Evolutionary conservation across 2,113 vertebrate species (phyloP), one percentile per base, ranked within the genome.

Genomic region (Tyrannus savana): DNA sequence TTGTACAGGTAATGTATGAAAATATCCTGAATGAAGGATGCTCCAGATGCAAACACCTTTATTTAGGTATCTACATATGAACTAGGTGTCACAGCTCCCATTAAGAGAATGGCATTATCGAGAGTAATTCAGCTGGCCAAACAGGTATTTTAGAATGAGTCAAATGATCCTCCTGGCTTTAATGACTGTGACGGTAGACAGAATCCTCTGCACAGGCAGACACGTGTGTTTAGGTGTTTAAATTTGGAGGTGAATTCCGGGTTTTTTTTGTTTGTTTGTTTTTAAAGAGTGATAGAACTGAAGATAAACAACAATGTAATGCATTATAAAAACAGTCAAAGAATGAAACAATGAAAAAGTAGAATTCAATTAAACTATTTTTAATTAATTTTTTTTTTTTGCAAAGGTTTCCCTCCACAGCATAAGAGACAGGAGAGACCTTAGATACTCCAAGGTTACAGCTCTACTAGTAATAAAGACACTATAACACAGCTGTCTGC

Each of bases 201-300:
- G 15, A 72, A 8, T 1, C 7, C 31, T 89, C 77, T 56, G 52
- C 47, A 41, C 12, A 79, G 10, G 10, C 0, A 75, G 39, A 55
- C 12, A 62, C 6, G 10, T 3, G 25, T 0, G 1, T 37, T 84
- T 30, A 52, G 12, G 19, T 42, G 10, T 47, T 64, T 53, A 39
- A 74, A 81, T 58, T 10, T 22, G 9, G 33, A 91, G 33, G 6
- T 10, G 30, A 91, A 63, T 50, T 62, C 19, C 5, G 22, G 9
- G 10, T 44, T 19, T 3, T 3, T 7, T 60, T 3, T 2, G 5
- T 60, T 69, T 60, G 35, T 37, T 37, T 37, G 35, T 37, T 37
- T 71, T 37, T 37, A 37, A n/a, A 49, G 12, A 53, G 10, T 2
- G 4, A 14, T 0, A 74, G 27, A 73, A 44, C 10, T 28, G 27